Evolutionary conservation across 2,113 vertebrate species (phyloP).

Genomic region (Rhabdornis inornatus): DNA sequence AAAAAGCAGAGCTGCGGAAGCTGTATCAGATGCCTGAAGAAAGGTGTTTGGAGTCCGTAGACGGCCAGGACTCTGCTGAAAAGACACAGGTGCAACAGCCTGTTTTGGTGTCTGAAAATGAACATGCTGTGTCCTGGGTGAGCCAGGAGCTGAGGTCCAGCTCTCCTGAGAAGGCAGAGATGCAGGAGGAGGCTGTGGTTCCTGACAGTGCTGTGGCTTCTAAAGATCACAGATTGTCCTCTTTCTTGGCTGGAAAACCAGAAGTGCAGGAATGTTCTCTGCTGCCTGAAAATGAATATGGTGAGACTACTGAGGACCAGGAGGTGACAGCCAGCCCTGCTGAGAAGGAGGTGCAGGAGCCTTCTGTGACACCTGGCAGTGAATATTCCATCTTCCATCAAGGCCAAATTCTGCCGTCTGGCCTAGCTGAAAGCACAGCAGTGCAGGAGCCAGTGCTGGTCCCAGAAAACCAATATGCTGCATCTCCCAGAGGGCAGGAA

Average conservation of each 20-base stretch:
- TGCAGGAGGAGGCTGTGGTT: not conserved
- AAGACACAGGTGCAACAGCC: not conserved
- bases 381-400: constrained; percentile 42
- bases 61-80: not conserved
- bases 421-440: not conserved
- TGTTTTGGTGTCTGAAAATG: constrained; percentile 55
- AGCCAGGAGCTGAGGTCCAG: constrained; percentile 14
- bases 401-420: not conserved
- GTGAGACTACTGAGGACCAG: constrained; percentile 35
- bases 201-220: constrained; percentile 24
- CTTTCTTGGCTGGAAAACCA: not conserved
- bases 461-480: constrained; percentile 30
- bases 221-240: not conserved
- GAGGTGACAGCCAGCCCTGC: constrained; percentile 32
- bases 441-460: constrained; percentile 5
- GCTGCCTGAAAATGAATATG: constrained; percentile 61
- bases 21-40: not conserved
- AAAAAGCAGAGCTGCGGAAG: not conserved
- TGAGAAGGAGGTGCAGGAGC: not conserved
- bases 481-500: constrained; percentile 38
- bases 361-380: not conserved
- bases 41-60: not conserved
- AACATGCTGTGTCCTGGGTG: constrained; percentile 46
- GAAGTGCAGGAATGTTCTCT: constrained; percentile 36
- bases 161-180: not conserved